These are phyloP conservation scores for Xestoiulus laeticollis DNA, from an alignment of 2,888 invertebrate species.

Conservation along the genomic window DNA sequence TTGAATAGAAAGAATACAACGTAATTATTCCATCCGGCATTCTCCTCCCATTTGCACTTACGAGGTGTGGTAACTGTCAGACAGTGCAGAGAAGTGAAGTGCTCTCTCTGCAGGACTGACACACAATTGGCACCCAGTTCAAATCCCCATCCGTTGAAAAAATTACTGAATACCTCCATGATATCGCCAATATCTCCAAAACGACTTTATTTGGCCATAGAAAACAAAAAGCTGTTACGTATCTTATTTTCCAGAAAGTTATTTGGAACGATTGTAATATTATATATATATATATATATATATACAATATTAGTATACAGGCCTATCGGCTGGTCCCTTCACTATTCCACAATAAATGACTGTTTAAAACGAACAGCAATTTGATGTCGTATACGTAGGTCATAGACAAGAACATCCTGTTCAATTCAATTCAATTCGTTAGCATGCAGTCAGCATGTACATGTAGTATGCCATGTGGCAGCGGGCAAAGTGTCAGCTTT, in stretches of 20 bases:
- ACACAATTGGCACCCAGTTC: slow-evolving; percentile 17
- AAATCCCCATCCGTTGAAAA: background rate
- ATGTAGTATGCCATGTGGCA: too few species aligned
- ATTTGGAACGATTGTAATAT: background rate
- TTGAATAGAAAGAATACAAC: slow-evolving; percentile 17
- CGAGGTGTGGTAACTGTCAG: slow-evolving; percentile 26
- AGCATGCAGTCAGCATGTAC: too few species aligned
- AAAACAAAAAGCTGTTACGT: background rate
- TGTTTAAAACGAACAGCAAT: too few species aligned
- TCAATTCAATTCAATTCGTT: too few species aligned
- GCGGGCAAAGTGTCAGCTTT: too few species aligned
- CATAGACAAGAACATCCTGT: too few species aligned
- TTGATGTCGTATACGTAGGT: too few species aligned
- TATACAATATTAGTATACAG: too few species aligned
- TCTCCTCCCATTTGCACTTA: slow-evolving; percentile 26
- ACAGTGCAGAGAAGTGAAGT: background rate
- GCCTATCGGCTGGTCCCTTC: too few species aligned
- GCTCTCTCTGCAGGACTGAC: slow-evolving; percentile 17
- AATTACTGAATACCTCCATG: background rate
- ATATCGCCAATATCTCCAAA: slow-evolving; percentile 13
- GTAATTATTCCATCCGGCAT: slow-evolving; percentile 26
- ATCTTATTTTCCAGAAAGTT: background rate
- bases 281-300: too few species aligned
- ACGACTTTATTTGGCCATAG: background rate
- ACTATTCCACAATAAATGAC: too few species aligned